These are phyloP conservation scores for Orthochromis malagaraziensis DNA, from an alignment of 2,113 vertebrate species.

Conservation along the genomic window DNA sequence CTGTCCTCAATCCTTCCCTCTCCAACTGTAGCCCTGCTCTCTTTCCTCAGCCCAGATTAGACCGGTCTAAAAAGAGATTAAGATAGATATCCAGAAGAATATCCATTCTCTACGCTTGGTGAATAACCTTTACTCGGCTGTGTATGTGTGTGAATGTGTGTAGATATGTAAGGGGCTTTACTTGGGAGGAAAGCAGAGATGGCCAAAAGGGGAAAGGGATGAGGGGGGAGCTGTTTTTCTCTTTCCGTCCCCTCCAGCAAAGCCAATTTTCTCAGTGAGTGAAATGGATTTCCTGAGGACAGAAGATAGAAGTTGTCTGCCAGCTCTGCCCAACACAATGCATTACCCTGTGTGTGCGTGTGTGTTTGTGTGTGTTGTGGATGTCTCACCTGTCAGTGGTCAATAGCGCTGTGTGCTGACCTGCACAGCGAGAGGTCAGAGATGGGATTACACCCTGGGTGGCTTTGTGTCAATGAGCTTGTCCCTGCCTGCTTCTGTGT, in stretches of 20 bases:
- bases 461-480: not conserved
- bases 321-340: not conserved
- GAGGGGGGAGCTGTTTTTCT: constrained; percentile 1
- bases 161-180: constrained; percentile 17
- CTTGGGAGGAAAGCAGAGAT: constrained; percentile 1
- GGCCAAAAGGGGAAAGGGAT: not conserved
- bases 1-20: constrained; percentile 13
- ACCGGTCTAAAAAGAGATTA: constrained; percentile 45
- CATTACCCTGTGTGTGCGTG: not conserved
- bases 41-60: constrained; percentile 41
- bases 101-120: constrained; percentile 24
- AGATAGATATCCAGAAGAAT: constrained; percentile 45
- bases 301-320: constrained; percentile 12
- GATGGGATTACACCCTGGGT: constrained; percentile 14
- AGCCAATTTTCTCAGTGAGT: constrained; percentile 54
- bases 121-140: constrained; percentile 33
- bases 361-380: not conserved
- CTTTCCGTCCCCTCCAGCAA: constrained; percentile 10
- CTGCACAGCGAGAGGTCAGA: not conserved
- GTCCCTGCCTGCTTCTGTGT: not conserved
- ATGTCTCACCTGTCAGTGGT: not conserved
- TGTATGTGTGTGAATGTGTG: constrained; percentile 4
- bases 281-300: constrained; percentile 50
- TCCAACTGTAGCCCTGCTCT: constrained; percentile 5
- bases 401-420: constrained; percentile 17